These are phyloP conservation scores for Temnothorax rugatulus DNA, from an alignment of 2,888 invertebrate genomes.

Conservation along the genomic window DNA sequence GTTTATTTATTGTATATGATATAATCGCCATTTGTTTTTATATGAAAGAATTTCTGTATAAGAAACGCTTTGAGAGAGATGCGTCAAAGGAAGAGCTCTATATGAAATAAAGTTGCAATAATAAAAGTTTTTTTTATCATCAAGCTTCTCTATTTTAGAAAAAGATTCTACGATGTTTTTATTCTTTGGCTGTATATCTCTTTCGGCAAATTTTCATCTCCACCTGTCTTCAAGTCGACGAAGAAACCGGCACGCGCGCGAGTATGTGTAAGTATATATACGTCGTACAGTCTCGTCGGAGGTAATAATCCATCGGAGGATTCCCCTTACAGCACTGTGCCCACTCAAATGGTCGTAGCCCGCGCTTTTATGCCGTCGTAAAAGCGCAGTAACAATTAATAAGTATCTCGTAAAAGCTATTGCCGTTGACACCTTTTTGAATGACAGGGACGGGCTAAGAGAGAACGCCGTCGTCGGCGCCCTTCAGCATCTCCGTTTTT, in stretches of 20 bases:
- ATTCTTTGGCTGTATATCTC: neutral
- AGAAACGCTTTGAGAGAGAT: neutral
- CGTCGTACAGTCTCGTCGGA: conserved; percentile 74
- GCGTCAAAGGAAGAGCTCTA: neutral
- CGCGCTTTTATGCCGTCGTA: conserved; percentile 88
- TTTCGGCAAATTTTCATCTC: neutral
- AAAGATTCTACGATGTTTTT: neutral
- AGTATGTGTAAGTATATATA: conserved; percentile 65
- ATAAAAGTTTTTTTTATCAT: neutral
- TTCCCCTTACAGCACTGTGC: conserved; percentile 77
- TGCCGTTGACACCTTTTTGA: conserved; percentile 88
- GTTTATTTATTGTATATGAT: neutral
- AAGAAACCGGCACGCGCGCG: conserved; percentile 49
- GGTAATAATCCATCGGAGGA: conserved; percentile 83
- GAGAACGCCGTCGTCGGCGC: conserved; percentile 25
- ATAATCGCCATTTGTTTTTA: neutral
- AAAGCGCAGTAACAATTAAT: conserved; percentile 88
- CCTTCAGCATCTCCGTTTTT: conserved; percentile 36
- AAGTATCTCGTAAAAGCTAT: conserved; percentile 88
- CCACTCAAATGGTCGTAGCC: conserved; percentile 83
- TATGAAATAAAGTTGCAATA: neutral
- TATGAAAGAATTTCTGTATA: neutral
- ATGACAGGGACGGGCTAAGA: conserved; percentile 83
- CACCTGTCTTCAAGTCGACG: conserved; percentile 56
- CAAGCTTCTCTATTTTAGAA: neutral